Evolutionary conservation across 2,113 vertebrate genomes (phyloP).

Genomic region (Neodon shergylaensis): DNA sequence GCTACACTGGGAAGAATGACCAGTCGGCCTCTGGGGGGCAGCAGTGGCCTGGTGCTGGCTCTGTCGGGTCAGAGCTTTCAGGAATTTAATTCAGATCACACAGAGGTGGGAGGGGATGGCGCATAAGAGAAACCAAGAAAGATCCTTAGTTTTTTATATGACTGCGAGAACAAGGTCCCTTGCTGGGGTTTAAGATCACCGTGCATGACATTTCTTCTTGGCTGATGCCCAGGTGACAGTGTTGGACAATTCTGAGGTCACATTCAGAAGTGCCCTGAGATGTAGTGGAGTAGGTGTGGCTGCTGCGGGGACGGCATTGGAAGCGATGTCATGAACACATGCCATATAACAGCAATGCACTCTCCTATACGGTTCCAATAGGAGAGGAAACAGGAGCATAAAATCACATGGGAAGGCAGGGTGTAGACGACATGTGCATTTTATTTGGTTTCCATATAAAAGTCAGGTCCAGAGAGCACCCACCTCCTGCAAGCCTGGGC

Average conservation of each 20-base stretch:
- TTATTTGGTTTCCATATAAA: neutral
- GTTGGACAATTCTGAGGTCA: neutral
- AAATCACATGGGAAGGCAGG: neutral
- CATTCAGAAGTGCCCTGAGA: neutral
- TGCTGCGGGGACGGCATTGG: neutral
- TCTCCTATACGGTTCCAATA: neutral
- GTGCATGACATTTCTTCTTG: neutral
- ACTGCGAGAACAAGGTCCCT: neutral
- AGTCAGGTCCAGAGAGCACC: neutral
- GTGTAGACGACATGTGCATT: neutral
- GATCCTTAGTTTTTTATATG: neutral
- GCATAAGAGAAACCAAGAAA: neutral
- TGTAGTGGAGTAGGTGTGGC: neutral
- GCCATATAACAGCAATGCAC: neutral
- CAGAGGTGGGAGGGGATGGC: neutral
- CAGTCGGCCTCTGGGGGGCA: accelerated
- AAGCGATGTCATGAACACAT: neutral
- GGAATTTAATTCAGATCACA: neutral
- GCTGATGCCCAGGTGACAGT: neutral
- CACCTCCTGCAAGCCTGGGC: neutral
- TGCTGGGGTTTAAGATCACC: neutral
- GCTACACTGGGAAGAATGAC: neutral
- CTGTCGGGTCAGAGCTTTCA: neutral
- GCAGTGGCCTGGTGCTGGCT: neutral
- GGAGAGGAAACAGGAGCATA: conserved; percentile 8